phyloP scores from a whole-genome alignment of 1,140 invertebrate genomes.

The Harpegnathos saltator region DNA sequence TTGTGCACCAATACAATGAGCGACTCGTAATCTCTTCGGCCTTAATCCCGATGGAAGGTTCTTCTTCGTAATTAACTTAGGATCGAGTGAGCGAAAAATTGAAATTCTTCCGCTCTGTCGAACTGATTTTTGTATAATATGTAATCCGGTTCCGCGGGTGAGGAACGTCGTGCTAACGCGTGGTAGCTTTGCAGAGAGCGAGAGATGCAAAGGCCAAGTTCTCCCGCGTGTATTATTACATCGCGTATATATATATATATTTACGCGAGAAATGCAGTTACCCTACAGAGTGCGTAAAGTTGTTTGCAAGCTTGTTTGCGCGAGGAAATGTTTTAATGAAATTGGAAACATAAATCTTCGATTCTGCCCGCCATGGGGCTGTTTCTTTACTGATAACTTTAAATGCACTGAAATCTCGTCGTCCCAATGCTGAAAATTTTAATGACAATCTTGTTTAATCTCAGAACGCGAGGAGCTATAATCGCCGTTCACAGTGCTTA shows the following conservation, averaged over 20 bases:
- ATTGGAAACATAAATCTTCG: slow-evolving; percentile 58
- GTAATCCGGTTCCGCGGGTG: no score
- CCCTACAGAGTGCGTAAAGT: slow-evolving; percentile 11
- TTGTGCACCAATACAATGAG: no score
- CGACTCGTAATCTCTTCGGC: no score
- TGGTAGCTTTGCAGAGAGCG: not conserved
- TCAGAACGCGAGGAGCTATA: not conserved
- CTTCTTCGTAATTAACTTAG: no score
- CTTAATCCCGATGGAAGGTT: no score
- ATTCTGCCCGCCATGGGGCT: slow-evolving; percentile 13
- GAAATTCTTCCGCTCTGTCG: no score
- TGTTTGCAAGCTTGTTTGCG: slow-evolving; percentile 36
- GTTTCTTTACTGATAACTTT: slow-evolving; percentile 24
- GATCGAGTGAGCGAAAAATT: no score
- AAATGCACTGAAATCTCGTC: slow-evolving; percentile 40
- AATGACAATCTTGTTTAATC: slow-evolving; percentile 52
- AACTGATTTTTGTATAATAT: no score
- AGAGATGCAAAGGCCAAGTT: not conserved
- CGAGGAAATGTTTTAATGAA: slow-evolving; percentile 38
- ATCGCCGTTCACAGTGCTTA: slow-evolving; percentile 41
- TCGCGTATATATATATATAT: slow-evolving; percentile 9
- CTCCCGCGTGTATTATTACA: no score
- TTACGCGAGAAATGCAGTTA: not conserved
- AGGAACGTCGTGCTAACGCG: not conserved
- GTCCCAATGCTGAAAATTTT: slow-evolving; percentile 44